Evolutionary conservation across 2,797 vertebrate genomes (phyloP), one percentile per base, ranked within the genome.

Genomic region (Alectoris magna): DNA sequence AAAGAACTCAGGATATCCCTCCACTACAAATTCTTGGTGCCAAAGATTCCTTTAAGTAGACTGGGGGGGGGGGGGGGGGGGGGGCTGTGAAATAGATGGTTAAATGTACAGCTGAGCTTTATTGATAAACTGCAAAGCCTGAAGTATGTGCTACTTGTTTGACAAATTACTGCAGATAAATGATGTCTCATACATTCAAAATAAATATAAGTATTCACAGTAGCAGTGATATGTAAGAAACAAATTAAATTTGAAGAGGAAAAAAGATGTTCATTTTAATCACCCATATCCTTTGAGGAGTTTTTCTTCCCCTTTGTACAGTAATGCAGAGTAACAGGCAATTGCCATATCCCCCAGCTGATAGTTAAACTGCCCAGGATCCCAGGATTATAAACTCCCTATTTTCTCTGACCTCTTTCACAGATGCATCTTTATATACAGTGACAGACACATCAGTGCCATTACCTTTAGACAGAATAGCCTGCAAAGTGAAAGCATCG

Each of bases 251-350:
- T 83, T n/a, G 68, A 84, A 88, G 23, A 82, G n/a, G n/a, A 90
- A 86, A 77, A 87, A 90, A 85, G 62, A 64, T 60, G 39, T 16
- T 88, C 44, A 21, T 84, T 87, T 90, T 91, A 90, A 79, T 88
- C 74, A 84, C 15, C 15, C 18, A 21, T 49, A 39, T 43, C 14
- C 15, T 88, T 62, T 62, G 36, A 90, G 62, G 51, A 87, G 24
- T 36, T 87, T 90, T 94, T 83, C 60, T 87, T 88, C 49, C 66
- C 60, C 24, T 80, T 82, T 69, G 34, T 70, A 67, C 49, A 39
- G 34, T 29, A 89, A 87, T 27, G 23, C 68, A 91, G 64, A 91
- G 27, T 73, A 86, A 86, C 41, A 78, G 53, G n/a, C 53, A 82
- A 91, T 62, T 88, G 68, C 41, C 8, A 27, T 46, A 41, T 79